Evolutionary conservation across 2,888 invertebrate species (phyloP).

Genomic region (Pardosa pseudoannulata): DNA sequence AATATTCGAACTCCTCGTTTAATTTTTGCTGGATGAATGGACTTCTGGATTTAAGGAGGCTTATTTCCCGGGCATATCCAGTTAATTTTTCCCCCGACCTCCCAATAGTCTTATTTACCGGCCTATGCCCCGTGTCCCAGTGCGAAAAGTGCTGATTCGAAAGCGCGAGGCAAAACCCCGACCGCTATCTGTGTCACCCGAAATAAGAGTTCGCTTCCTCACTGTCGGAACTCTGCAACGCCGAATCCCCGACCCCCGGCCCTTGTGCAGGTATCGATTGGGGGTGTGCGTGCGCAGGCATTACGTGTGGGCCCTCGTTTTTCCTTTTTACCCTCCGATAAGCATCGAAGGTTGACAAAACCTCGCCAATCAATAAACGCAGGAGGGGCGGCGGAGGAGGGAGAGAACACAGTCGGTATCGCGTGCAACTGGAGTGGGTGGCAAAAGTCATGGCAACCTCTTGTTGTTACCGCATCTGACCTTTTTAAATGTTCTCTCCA

Average conservation of each 20-base stretch:
- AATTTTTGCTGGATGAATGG: too few relatives aligned
- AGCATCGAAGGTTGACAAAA: slow-evolving; percentile 70
- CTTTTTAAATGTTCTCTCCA: slow-evolving; percentile 23
- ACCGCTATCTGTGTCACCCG: background rate
- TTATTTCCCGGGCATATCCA: too few relatives aligned
- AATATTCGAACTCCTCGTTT: too few relatives aligned
- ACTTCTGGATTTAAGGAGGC: too few relatives aligned
- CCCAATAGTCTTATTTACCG: background rate
- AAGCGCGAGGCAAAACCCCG: background rate
- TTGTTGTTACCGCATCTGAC: slow-evolving; percentile 70
- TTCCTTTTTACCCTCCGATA: slow-evolving; percentile 44
- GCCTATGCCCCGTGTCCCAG: background rate
- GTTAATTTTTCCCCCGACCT: too few relatives aligned
- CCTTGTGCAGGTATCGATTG: slow-evolving; percentile 14
- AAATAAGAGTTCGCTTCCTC: slow-evolving; percentile 6
- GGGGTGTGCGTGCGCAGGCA: slow-evolving; percentile 43
- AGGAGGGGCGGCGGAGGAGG: slow-evolving; percentile 27
- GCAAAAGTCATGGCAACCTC: slow-evolving; percentile 72
- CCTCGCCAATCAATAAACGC: slow-evolving; percentile 67
- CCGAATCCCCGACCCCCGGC: background rate
- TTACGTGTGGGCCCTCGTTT: slow-evolving; percentile 44
- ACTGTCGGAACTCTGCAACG: slow-evolving; percentile 13
- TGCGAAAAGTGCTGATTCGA: slow-evolving; percentile 8
- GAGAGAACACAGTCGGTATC: background rate
- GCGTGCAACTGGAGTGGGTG: slow-evolving; percentile 58